Conservation (phyloP, 2,888 invertebrate genomes). For the Agrotis puta region DNA sequence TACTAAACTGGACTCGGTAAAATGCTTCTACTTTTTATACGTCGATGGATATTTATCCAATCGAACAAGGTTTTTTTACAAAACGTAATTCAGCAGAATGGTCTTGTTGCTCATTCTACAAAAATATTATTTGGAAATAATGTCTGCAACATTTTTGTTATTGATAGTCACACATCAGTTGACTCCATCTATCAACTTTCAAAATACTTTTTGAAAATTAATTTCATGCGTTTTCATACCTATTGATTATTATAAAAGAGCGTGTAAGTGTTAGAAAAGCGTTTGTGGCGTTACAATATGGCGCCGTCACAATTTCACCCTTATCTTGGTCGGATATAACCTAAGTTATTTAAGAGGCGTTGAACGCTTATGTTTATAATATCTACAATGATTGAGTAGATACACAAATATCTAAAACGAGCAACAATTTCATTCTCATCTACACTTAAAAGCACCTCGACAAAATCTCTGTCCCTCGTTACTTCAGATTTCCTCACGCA, state of each 20-base stretch:
- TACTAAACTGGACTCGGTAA: slow-evolving; percentile 48
- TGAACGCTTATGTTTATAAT: too few relatives aligned
- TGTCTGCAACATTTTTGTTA: not conserved
- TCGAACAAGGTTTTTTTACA: slow-evolving; percentile 33
- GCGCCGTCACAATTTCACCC: too few relatives aligned
- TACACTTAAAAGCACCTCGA: slow-evolving; percentile 10
- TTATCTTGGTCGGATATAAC: too few relatives aligned
- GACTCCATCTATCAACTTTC: too few relatives aligned
- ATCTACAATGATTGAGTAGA: not conserved
- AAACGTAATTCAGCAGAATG: slow-evolving; percentile 22
- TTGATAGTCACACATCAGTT: not conserved
- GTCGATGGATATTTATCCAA: slow-evolving; percentile 32
- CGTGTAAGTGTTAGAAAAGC: too few relatives aligned
- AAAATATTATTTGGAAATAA: slow-evolving; percentile 13
- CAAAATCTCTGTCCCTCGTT: not conserved
- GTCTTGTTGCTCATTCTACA: not conserved
- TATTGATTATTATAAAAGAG: too few relatives aligned
- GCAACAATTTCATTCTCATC: not conserved
- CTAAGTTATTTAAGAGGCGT: not conserved
- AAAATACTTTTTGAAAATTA: too few relatives aligned
- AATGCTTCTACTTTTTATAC: slow-evolving; percentile 35
- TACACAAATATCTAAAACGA: not conserved
- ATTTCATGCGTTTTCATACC: too few relatives aligned
- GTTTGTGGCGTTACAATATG: too few relatives aligned
- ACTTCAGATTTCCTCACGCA: slow-evolving; percentile 19